Evolutionary conservation across 2,113 vertebrate genomes (phyloP), one percentile per base, ranked within the genome.

Genomic region (Genyomyrus donnyi): DNA sequence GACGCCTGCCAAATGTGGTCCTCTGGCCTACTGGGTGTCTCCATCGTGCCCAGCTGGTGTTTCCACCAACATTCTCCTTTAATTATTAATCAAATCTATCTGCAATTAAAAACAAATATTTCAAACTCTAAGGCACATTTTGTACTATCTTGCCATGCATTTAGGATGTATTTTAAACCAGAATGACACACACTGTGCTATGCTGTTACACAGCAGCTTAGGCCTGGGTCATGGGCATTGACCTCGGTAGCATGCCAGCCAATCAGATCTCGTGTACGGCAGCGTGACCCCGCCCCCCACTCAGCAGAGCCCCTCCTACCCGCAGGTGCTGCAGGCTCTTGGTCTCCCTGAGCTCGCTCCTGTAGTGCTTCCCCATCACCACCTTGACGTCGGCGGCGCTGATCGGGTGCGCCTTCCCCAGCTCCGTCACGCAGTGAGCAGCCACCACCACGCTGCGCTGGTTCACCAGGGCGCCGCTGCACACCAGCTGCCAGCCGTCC

Each of bases 381-480:
- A 99, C 97, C 91, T 97, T 98, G 91, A 99, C 93, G 90, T 97
- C 96, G 6, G 96, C 95, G 24, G 96, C 92, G 91, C 97, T 98
- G 90, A 99, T 93, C 53, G 98, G 93, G 1, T 95, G 94, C 90
- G 96, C 91, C 92, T 98, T 99, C 46, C 97, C 98, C 92, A 99
- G 95, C 88, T 98, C 96, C 0, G 98, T 99, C 89, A 99, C 97
- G 0, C 98, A 99, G 94, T 99, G 98, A 24, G 98, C 98, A 15
- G 98, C 98, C 70, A 97, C 97, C 89, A 98, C 97, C 90, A 98
- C 95, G 0, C 97, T 98, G 91, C 98, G 97, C 91, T 99, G 98
- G 0, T 99, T 99, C 48, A 99, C 95, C 94, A 99, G 95, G 89
- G 98, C 98, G 3, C 97, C 98, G 0, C 98, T 99, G 95, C 98